These are phyloP conservation scores for Pyrgus malvae DNA, from an alignment of 2,888 invertebrate genomes.

Conservation along the genomic window DNA sequence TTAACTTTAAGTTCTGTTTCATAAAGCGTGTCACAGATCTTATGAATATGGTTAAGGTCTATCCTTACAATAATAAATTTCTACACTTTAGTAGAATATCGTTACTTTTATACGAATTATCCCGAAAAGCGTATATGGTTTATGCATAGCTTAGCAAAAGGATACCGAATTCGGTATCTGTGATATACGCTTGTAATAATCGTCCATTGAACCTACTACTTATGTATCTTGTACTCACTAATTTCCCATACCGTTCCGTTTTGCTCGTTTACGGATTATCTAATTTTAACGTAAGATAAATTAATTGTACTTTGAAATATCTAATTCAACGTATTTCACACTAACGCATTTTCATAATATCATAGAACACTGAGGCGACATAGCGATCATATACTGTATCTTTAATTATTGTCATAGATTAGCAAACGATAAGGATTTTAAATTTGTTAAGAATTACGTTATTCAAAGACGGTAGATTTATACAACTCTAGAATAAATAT, in stretches of 20 bases:
- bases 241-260: constrained; percentile 27
- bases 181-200: constrained; percentile 79
- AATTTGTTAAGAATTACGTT: constrained; percentile 22
- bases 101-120: neutral
- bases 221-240: constrained; percentile 32
- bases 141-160: constrained; percentile 59
- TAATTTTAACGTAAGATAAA: constrained; percentile 28
- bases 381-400: constrained; percentile 31
- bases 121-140: constrained; percentile 37
- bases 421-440: constrained; percentile 31
- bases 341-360: constrained; percentile 40
- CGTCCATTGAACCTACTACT: constrained; percentile 59
- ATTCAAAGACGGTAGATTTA: constrained; percentile 20
- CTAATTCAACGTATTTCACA: constrained; percentile 40
- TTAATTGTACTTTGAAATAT: constrained; percentile 33
- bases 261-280: constrained; percentile 20
- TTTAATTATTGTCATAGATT: constrained; percentile 15
- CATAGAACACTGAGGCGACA: constrained; percentile 37
- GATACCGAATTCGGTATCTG: constrained; percentile 61
- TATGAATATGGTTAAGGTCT: neutral
- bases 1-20: neutral
- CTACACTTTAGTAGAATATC: neutral
- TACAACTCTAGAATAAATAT: constrained; percentile 22
- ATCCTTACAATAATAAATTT: neutral
- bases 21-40: neutral